phyloP scores from a whole-genome alignment of 2,888 invertebrate species.

The Cheilosia pagana region DNA sequence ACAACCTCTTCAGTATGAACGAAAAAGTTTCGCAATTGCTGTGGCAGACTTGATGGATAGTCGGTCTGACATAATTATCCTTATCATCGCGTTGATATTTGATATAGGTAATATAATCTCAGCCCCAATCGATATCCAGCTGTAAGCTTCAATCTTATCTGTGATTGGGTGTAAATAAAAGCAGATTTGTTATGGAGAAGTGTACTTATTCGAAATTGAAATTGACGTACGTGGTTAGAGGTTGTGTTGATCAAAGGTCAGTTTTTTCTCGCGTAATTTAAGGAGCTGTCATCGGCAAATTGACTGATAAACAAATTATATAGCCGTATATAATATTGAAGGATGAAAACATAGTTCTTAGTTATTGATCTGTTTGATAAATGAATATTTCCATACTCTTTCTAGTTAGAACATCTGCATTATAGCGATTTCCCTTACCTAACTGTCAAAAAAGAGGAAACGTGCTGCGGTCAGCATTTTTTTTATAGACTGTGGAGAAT shows the following conservation, averaged over 20 bases:
- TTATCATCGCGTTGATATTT: constrained; percentile 47
- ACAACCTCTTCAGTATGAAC: constrained; percentile 15
- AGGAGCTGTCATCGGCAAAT: neutral
- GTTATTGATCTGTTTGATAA: too few species aligned
- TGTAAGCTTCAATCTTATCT: constrained; percentile 16
- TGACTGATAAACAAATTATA: too few species aligned
- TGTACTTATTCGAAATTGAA: neutral
- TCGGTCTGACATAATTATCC: constrained; percentile 16
- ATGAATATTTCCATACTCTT: too few species aligned
- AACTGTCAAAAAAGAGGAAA: too few species aligned
- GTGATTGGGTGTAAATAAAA: neutral
- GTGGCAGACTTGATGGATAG: neutral
- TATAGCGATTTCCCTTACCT: too few species aligned
- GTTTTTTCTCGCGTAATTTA: neutral
- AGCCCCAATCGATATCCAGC: constrained; percentile 22
- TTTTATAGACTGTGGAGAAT: too few species aligned
- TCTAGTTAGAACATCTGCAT: too few species aligned
- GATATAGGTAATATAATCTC: constrained; percentile 4
- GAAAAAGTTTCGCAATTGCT: constrained; percentile 47
- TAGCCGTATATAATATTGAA: too few species aligned
- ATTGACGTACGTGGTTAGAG: neutral
- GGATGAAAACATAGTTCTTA: too few species aligned
- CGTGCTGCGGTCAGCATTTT: too few species aligned
- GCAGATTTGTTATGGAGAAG: constrained; percentile 7
- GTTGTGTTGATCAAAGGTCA: constrained; percentile 42